These are phyloP conservation scores for Emmelina monodactyla DNA, from an alignment of 2,888 invertebrate genomes.

Conservation along the genomic window DNA sequence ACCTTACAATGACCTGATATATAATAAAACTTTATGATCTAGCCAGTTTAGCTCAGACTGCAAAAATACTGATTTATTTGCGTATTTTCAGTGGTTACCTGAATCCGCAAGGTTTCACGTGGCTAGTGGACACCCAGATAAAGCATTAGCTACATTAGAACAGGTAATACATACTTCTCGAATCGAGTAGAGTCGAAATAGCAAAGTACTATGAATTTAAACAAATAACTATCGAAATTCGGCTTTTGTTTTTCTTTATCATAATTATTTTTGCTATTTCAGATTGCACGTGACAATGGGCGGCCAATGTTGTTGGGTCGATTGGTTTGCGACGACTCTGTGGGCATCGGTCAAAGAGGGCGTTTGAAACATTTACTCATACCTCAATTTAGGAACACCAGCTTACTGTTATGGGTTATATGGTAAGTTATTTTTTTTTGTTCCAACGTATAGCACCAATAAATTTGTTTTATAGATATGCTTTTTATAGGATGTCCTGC, in stretches of 20 bases:
- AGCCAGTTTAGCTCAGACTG: too few species aligned
- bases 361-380: constrained; percentile 76
- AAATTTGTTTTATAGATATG: neutral
- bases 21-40: too few species aligned
- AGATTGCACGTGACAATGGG: constrained; percentile 87
- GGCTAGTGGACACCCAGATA: constrained; percentile 85
- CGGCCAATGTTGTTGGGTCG: constrained; percentile 88
- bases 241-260: too few species aligned
- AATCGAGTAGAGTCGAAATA: neutral
- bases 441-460: neutral
- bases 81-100: constrained; percentile 89
- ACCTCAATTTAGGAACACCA: constrained; percentile 83
- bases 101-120: constrained; percentile 92
- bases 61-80: too few species aligned
- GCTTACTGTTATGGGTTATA: constrained; percentile 89
- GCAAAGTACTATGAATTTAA: too few species aligned
- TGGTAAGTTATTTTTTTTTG: constrained; percentile 67
- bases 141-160: constrained; percentile 84
- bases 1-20: too few species aligned
- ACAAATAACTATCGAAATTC: too few species aligned
- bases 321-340: constrained; percentile 79
- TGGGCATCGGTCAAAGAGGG: constrained; percentile 70
- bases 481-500: constrained; percentile 80
- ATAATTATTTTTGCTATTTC: too few species aligned
- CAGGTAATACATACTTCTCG: constrained; percentile 46